phyloP scores from a whole-genome alignment of 2,113 vertebrate genomes.

The Blennius ocellaris region DNA sequence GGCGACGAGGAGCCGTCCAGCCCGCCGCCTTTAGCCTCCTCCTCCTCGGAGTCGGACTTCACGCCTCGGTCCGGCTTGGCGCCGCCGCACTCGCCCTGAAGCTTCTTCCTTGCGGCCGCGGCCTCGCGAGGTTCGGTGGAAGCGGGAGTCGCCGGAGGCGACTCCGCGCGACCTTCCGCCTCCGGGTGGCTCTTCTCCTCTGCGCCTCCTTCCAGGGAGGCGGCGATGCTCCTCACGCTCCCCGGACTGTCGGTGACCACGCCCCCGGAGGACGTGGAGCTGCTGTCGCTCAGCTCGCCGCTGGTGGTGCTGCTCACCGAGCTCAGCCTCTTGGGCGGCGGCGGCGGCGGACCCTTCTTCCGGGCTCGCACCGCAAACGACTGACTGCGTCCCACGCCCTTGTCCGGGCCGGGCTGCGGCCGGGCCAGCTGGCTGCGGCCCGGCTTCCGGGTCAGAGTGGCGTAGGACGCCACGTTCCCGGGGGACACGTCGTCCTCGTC shows the following conservation, averaged over 20 bases:
- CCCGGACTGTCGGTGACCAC: constrained; percentile 22
- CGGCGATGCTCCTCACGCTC: constrained; percentile 70
- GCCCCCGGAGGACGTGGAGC: neutral
- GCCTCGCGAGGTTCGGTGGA: constrained; percentile 26
- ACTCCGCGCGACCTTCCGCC: constrained; percentile 1
- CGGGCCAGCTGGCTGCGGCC: constrained; percentile 73
- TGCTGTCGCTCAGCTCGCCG: constrained; percentile 72
- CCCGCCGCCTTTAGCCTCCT: constrained; percentile 54
- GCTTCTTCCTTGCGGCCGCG: constrained; percentile 78
- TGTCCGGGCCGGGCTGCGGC: constrained; percentile 55
- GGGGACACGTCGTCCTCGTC: constrained; percentile 74
- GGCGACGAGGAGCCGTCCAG: constrained; percentile 81
- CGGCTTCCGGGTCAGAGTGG: constrained; percentile 91
- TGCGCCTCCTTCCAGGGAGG: constrained; percentile 69
- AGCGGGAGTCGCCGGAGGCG: neutral
- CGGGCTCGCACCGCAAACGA: constrained; percentile 92
- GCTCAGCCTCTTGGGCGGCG: constrained; percentile 93
- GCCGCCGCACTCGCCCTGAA: constrained; percentile 82
- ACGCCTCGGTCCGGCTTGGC: constrained; percentile 39
- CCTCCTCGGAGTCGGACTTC: constrained; percentile 89
- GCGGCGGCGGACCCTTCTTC: constrained; percentile 92
- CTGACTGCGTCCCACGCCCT: constrained; percentile 90
- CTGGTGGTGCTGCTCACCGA: constrained; percentile 90
- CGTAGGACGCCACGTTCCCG: constrained; percentile 87
- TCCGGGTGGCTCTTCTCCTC: constrained; percentile 3